Percentiles rank a stretch among this genome's conserved stretches.
Evolutionary conservation across 2,113 vertebrate species (phyloP).

Genomic region (Etheostoma spectabile): DNA sequence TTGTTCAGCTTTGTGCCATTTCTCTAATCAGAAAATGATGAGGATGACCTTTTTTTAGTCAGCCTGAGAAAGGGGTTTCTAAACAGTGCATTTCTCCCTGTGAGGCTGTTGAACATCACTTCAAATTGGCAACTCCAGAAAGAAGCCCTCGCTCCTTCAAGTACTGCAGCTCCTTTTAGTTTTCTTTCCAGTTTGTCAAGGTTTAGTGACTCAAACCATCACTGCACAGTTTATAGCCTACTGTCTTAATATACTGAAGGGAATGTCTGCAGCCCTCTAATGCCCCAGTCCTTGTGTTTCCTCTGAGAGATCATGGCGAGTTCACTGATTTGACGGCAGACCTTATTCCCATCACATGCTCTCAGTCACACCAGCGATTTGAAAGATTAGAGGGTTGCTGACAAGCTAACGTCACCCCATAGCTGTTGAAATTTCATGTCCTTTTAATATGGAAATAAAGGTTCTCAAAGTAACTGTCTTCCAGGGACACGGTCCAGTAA

Average conservation of each 20-base stretch:
- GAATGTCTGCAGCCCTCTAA: neutral
- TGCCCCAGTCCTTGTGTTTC: conserved; percentile 2
- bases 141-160: neutral
- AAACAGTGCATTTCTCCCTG: neutral
- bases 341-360: conserved; percentile 55
- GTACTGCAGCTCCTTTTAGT: neutral
- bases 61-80: neutral
- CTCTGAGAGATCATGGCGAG: conserved; percentile 19
- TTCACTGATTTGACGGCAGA: conserved; percentile 31
- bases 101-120: neutral
- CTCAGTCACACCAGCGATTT: conserved; percentile 12
- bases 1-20: too few relatives aligned
- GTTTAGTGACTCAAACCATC: neutral
- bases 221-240: neutral
- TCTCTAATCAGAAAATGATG: too few relatives aligned
- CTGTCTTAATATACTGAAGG: conserved; percentile 16
- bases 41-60: neutral
- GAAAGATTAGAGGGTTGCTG: conserved; percentile 39
- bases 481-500: conserved; percentile 25
- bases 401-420: conserved; percentile 33
- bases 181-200: neutral
- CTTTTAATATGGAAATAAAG: neutral
- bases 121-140: neutral
- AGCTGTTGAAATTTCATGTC: too few relatives aligned
- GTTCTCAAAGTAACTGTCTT: neutral